These are phyloP conservation scores for Rotaria sp. DNA, from an alignment of 2,888 invertebrate species.

Conservation along the genomic window DNA sequence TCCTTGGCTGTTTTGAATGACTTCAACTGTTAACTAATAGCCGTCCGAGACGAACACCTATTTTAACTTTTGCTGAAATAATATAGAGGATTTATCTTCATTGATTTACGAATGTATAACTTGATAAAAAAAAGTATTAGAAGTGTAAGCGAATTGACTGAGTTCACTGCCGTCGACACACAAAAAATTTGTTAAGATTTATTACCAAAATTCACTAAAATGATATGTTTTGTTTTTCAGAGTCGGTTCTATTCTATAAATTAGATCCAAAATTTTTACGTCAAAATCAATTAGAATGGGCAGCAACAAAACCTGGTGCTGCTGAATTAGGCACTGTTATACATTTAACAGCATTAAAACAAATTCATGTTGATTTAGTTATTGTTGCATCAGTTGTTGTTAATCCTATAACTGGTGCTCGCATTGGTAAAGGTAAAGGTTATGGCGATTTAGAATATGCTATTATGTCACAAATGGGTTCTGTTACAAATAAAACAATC, in stretches of 20 bases:
- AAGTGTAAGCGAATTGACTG: too few relatives aligned
- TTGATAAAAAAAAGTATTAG: too few relatives aligned
- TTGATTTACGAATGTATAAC: too few relatives aligned
- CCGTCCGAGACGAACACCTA: too few relatives aligned
- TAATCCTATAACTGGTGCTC: slow-evolving; percentile 36
- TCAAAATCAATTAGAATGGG: background rate
- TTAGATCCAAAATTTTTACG: slow-evolving; percentile 21
- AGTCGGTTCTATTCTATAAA: background rate
- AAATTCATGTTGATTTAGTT: slow-evolving; percentile 36
- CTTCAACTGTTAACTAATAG: too few relatives aligned
- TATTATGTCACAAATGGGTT: slow-evolving; percentile 33
- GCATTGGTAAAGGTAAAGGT: slow-evolving; percentile 38
- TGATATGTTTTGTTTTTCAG: background rate
- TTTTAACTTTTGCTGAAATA: too few relatives aligned
- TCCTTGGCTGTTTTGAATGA: too few relatives aligned
- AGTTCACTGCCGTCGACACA: too few relatives aligned
- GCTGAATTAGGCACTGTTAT: slow-evolving; percentile 28
- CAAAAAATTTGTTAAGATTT: too few relatives aligned
- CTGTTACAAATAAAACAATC: background rate
- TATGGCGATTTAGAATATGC: slow-evolving; percentile 35
- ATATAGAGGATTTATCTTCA: background rate
- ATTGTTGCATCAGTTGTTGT: slow-evolving; percentile 38
- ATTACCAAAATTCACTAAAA: too few relatives aligned
- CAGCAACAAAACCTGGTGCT: slow-evolving; percentile 37
- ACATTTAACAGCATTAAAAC: background rate